These are phyloP conservation scores for Manis javanica DNA, from an alignment of 2,797 vertebrate genomes.

Conservation along the genomic window DNA sequence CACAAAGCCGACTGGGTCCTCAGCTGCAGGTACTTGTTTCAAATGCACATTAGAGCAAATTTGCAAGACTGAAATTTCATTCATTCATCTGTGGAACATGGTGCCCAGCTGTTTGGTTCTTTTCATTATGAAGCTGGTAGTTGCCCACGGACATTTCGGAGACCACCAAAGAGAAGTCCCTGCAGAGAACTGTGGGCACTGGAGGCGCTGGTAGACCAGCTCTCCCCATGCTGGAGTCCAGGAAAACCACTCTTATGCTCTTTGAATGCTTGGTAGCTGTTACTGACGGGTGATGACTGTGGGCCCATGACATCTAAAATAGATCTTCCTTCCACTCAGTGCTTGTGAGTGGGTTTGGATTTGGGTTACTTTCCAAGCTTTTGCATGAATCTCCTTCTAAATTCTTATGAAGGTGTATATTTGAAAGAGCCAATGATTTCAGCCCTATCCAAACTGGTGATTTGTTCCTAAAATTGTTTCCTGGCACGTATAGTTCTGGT, in stretches of 20 bases:
- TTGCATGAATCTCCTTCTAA: background rate
- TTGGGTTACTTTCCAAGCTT: slow-evolving; percentile 57
- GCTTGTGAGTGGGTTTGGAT: slow-evolving; percentile 31
- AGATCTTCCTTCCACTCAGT: slow-evolving; percentile 46
- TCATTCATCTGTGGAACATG: background rate
- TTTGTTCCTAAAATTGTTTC: background rate
- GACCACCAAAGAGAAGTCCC: background rate
- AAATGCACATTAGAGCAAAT: fast-evolving
- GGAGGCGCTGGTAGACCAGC: background rate
- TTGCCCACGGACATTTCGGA: background rate
- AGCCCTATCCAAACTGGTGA: background rate
- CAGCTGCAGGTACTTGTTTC: background rate
- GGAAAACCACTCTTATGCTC: background rate
- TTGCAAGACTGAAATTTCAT: background rate
- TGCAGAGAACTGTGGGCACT: background rate
- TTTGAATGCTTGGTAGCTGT: background rate
- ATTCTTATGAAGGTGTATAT: slow-evolving; percentile 3
- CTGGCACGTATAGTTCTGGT: background rate
- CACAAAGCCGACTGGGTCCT: background rate
- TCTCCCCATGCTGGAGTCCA: background rate
- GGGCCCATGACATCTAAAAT: slow-evolving; percentile 1
- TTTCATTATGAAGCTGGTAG: background rate
- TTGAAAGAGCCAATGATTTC: slow-evolving; percentile 12
- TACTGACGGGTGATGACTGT: background rate
- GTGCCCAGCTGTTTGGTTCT: background rate